Base-by-base conservation (phyloP, 53 echinoderm and acorn worm genomes). In the Hippasteria phrygiana region DNA sequence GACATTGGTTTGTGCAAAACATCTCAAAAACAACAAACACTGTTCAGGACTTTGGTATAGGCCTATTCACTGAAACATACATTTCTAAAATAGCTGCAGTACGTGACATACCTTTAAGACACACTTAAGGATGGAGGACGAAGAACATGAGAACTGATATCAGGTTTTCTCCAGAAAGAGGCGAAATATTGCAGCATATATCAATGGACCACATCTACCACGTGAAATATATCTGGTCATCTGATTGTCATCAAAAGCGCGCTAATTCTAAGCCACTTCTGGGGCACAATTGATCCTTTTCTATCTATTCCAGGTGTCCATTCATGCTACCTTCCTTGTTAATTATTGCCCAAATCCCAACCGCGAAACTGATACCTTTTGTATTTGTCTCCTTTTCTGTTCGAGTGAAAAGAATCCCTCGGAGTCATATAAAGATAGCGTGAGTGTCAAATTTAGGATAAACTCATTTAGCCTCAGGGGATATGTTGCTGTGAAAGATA, bases 211-310 rank as follows among this genome's bases (percentile, higher is more conserved):
- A 55, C 17, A 67, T 35, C 2, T 16, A 35, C 0, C 2, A 4
- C 69, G 33, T 67, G 37, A 33, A 67, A 67, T 67, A 33, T 28
- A 65, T 65, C 65, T 65, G 29, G 65, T 65, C 29, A 65, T 29
- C 34, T 65, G 0, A 0, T 1, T 65, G 0, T 65, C 34, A 28
- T 65, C 65, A 29, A 33, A 65, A 65, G 65, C 32, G 29, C 32
- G 65, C 65, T 0, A 36, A 8, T 67, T 67, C 38, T 67, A 26
- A 33, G 36, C 22, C 33, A 67, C 5, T 67, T 36, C 37, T 3
- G 36, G 69, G 69, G 12, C 12, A 67, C 32, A 36, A 67, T 33
- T 17, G 69, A 67, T 67, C 69, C 16, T 67, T 67, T 67, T 67
- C 34, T 35, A 36, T 67, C 37, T 10, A 33, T 11, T 29, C 17